Conservation (phyloP, 2,113 vertebrate genomes). For the Stigmatopora nigra region DNA sequence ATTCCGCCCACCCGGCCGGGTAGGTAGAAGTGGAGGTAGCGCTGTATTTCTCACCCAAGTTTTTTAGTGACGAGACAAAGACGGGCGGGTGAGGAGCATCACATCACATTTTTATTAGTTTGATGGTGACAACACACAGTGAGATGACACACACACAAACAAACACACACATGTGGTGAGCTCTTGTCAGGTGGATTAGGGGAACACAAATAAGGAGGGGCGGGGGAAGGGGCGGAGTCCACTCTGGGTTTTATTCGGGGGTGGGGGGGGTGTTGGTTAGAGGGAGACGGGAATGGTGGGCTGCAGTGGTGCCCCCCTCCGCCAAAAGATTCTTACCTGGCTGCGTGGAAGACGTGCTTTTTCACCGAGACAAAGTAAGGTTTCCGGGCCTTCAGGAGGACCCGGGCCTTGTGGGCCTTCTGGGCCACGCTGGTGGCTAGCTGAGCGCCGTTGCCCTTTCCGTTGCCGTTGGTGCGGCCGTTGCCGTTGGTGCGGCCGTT, state of each 20-base stretch:
- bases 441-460: constrained; percentile 1
- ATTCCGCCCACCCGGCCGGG: too few relatives aligned
- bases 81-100: constrained; percentile 43
- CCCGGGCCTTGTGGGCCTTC: constrained; percentile 47
- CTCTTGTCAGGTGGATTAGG: constrained; percentile 18
- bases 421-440: constrained; percentile 47
- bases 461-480: background rate
- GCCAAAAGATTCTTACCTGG: constrained; percentile 65
- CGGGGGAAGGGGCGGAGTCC: background rate
- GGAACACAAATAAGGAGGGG: background rate
- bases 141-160: constrained; percentile 41
- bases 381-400: constrained; percentile 26
- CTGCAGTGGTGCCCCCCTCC: constrained; percentile 3
- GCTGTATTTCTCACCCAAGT: background rate
- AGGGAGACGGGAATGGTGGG: background rate
- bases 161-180: constrained; percentile 29
- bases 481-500: background rate
- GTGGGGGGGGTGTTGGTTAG: background rate
- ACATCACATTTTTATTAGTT: constrained; percentile 67
- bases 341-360: constrained; percentile 46
- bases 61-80: constrained; percentile 46
- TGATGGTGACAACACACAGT: constrained; percentile 43
- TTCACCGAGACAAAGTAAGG: constrained; percentile 24
- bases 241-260: background rate
- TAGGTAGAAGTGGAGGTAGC: background rate